Evolutionary conservation across 2,797 vertebrate species (phyloP).

Genomic region (Rhabdophis nuchalis): DNA sequence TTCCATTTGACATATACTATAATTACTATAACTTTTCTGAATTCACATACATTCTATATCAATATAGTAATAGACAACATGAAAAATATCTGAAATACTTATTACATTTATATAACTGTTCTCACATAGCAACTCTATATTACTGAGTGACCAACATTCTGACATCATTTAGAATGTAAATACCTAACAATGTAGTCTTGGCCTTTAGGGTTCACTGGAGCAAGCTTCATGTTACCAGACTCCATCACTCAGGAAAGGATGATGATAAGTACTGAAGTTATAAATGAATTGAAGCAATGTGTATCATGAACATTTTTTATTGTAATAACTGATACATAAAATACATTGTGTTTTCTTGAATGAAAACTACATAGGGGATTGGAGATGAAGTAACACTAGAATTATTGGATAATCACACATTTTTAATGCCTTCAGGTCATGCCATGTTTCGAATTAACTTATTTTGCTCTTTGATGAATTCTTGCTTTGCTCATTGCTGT

Average conservation of each 20-base stretch:
- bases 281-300: not conserved
- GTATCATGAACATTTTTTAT: not conserved
- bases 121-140: not conserved
- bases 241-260: not conserved
- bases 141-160: not conserved
- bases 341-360: not conserved
- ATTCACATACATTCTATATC: not conserved
- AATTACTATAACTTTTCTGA: not conserved
- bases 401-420: slow-evolving; percentile 25
- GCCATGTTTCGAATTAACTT: slow-evolving; percentile 70
- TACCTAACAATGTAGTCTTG: not conserved
- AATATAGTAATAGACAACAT: not conserved
- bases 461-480: slow-evolving; percentile 73
- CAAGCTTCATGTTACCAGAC: not conserved
- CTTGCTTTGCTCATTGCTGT: slow-evolving; percentile 70
- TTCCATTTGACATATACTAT: not conserved
- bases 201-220: not conserved
- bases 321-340: not conserved
- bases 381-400: slow-evolving; percentile 6
- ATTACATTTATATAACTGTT: not conserved
- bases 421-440: slow-evolving; percentile 43
- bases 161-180: not conserved
- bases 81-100: not conserved
- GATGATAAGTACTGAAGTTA: not conserved
- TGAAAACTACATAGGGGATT: slow-evolving; percentile 31